Evolutionary conservation across 2,888 invertebrate species (phyloP).

Genomic region (Anagyrus pseudococci): DNA sequence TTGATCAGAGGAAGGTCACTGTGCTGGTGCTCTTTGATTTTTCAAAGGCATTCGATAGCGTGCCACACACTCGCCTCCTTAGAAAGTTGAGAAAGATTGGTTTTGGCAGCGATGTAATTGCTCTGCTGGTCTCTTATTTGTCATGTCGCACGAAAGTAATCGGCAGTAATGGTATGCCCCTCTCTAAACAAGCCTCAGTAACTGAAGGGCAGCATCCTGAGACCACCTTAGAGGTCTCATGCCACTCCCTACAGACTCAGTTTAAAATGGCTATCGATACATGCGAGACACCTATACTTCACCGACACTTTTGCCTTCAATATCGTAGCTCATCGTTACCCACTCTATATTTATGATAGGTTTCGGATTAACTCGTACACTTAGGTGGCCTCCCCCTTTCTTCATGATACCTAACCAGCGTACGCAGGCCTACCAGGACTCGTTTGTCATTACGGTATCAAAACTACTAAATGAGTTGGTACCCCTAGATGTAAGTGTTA

Average conservation of each 20-base stretch:
- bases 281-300: too few relatives aligned
- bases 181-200: too few relatives aligned
- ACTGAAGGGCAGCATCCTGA: background rate
- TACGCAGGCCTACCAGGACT: too few relatives aligned
- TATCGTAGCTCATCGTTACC: too few relatives aligned
- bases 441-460: too few relatives aligned
- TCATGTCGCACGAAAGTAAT: background rate
- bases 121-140: background rate
- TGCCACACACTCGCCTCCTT: background rate
- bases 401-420: too few relatives aligned
- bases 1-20: background rate
- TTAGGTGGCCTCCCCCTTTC: too few relatives aligned
- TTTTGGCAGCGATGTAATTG: background rate
- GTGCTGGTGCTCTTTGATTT: background rate
- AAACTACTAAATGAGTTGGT: too few relatives aligned
- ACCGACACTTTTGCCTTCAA: too few relatives aligned
- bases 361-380: too few relatives aligned
- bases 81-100: background rate
- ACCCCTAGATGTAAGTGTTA: too few relatives aligned
- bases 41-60: conserved; percentile 3
- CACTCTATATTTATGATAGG: too few relatives aligned
- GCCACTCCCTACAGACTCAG: background rate
- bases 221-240: background rate
- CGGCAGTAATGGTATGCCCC: background rate
- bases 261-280: background rate